phyloP scores from a whole-genome alignment of 1,140 invertebrate genomes.

The Drosophila setifemur region DNA sequence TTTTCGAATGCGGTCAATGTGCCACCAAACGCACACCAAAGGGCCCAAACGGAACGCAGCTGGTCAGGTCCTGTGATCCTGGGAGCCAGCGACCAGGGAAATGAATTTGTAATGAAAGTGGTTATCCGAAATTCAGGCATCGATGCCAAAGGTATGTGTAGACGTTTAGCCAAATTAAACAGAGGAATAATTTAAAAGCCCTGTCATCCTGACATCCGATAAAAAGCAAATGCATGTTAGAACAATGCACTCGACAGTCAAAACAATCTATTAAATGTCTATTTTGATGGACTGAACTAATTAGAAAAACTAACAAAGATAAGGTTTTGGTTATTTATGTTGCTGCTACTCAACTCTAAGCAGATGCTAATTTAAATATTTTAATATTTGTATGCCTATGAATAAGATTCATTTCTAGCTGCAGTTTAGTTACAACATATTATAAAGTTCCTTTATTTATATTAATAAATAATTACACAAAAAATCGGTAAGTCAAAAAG shows the following conservation, averaged over 20 bases:
- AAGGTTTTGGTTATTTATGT: no score
- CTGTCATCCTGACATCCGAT: neutral
- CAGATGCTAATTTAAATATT: no score
- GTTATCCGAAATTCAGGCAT: constrained; percentile 41
- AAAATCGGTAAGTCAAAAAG: no score
- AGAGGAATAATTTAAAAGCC: constrained; percentile 46
- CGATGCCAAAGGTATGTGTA: constrained; percentile 6
- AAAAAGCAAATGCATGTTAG: constrained; percentile 8
- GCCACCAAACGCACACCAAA: constrained; percentile 24
- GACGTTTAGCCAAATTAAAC: constrained; percentile 48
- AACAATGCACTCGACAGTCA: neutral
- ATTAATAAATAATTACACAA: no score
- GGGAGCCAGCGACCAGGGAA: constrained; percentile 43
- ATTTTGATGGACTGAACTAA: constrained; percentile 4
- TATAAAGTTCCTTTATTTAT: no score
- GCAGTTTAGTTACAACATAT: no score
- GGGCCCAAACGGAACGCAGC: constrained; percentile 6
- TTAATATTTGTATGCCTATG: no score
- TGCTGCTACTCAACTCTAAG: no score
- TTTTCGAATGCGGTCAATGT: constrained; percentile 71
- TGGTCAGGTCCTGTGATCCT: constrained; percentile 28
- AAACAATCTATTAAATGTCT: neutral
- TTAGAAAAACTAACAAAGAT: neutral
- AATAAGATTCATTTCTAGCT: no score
- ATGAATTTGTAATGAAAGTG: constrained; percentile 74